Base-by-base conservation (phyloP, 1,140 invertebrate genomes). In the Camponotus vicinus region DNA sequence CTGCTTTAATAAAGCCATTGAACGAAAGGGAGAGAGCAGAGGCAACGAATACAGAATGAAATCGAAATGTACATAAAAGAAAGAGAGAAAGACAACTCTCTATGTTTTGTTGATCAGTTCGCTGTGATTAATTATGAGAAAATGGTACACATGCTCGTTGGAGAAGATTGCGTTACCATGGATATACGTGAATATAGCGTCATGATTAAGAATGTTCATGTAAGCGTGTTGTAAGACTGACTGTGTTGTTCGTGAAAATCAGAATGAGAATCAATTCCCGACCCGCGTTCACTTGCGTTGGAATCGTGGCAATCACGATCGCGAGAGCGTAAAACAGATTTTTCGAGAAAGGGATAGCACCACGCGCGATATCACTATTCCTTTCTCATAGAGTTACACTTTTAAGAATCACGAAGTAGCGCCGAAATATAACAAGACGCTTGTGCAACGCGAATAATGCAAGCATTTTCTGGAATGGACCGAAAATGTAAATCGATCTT, bases 81-180 rank as follows among this genome's bases (percentile, higher is more conserved):
- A 18, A 63, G 32, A 8, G 32, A 64, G 15, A 27, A 37, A 66
- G 15, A 78, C 6, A 18, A 63, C 27, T 79, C 61, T 34, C 2
- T 55, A 52, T 27, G 37, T 55, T 66, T 21, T 42, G 2, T 78
- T 7, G 59, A 8, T 67, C 37, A 37, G 49, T 21, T 3, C 37
- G 34, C 52, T 69, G 83, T 78, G 61, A 78, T 57, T 42, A 77
- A 34, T 32, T 57, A 11, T 42, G 34, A 59, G 59, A 32, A 13
- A 59, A 34, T 49, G 64, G 21, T 59, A 9, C 55, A 42, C 37
- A 18, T 69, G 55, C 27, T 64, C 57, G 40, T 78, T 49, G 8
- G 59, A 11, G 40, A 78, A 27, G 11, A 66, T 64, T n/a, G 57
- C 75, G 42, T 63, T 42, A 66, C 21, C 61, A 13, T 37, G 27